These are phyloP conservation scores for Callionymus lyra DNA, from an alignment of 2,113 vertebrate species.

Conservation along the genomic window DNA sequence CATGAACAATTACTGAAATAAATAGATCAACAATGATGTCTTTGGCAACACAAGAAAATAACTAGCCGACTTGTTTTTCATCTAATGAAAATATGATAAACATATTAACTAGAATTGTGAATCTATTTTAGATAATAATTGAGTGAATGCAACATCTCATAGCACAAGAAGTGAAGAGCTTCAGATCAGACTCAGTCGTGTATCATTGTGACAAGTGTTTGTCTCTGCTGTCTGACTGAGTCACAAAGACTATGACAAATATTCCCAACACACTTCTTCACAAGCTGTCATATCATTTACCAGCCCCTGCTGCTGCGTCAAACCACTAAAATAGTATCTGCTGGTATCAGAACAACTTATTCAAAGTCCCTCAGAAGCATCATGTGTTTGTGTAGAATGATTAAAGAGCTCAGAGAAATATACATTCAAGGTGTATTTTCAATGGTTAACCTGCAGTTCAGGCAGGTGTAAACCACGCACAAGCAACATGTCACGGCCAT, in stretches of 20 bases:
- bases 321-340: conserved; percentile 61
- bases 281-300: conserved; percentile 59
- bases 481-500: neutral
- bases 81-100: too few species aligned
- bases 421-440: too few species aligned
- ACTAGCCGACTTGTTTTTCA: too few species aligned
- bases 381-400: too few species aligned
- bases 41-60: too few species aligned
- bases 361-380: conserved; percentile 24
- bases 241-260: conserved; percentile 16
- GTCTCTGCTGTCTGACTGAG: conserved; percentile 1
- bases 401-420: neutral
- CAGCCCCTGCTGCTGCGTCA: conserved; percentile 44
- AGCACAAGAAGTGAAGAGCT: too few species aligned
- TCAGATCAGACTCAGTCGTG: neutral
- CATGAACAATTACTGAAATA: too few species aligned
- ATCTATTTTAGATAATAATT: too few species aligned
- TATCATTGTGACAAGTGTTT: neutral
- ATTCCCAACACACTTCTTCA: conserved; percentile 34
- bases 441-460: too few species aligned
- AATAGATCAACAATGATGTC: too few species aligned
- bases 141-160: too few species aligned
- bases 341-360: conserved; percentile 35
- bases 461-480: neutral
- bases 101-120: too few species aligned